These are phyloP conservation scores for Tragelaphus oryx DNA, from an alignment of 2,797 vertebrate genomes.

Conservation along the genomic window DNA sequence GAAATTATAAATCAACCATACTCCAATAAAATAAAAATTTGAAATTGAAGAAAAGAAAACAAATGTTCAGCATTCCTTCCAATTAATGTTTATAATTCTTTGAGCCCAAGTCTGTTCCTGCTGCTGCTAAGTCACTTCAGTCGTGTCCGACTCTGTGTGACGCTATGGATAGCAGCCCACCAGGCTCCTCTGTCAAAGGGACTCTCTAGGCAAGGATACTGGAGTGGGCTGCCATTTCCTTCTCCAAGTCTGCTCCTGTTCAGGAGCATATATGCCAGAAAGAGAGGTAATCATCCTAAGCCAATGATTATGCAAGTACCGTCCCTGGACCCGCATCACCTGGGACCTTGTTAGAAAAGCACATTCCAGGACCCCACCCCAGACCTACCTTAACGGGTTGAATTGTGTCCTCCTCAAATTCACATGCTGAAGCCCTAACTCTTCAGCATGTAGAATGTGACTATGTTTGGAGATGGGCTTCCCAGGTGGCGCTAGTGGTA, in stretches of 20 bases:
- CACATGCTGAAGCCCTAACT: neutral
- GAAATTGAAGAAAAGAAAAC: neutral
- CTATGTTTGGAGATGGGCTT: neutral
- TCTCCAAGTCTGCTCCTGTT: neutral
- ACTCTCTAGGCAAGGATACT: neutral
- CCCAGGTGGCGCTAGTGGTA: neutral
- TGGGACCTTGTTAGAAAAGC: neutral
- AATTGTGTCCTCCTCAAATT: neutral
- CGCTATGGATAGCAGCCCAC: neutral
- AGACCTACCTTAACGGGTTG: neutral
- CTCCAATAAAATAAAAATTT: neutral
- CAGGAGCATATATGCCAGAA: neutral
- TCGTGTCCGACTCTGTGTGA: neutral
- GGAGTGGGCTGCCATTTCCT: neutral
- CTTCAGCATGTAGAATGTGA: neutral
- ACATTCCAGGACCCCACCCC: neutral
- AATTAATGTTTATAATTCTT: neutral
- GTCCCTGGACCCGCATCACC: neutral
- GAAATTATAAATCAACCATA: neutral
- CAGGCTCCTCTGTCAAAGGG: neutral
- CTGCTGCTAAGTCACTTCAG: neutral
- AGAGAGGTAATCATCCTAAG: neutral
- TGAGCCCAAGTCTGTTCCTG: neutral
- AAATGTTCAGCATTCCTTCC: neutral
- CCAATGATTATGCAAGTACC: neutral